phyloP scores from a whole-genome alignment of 2,888 invertebrate species.

The Pollenia labialis region DNA sequence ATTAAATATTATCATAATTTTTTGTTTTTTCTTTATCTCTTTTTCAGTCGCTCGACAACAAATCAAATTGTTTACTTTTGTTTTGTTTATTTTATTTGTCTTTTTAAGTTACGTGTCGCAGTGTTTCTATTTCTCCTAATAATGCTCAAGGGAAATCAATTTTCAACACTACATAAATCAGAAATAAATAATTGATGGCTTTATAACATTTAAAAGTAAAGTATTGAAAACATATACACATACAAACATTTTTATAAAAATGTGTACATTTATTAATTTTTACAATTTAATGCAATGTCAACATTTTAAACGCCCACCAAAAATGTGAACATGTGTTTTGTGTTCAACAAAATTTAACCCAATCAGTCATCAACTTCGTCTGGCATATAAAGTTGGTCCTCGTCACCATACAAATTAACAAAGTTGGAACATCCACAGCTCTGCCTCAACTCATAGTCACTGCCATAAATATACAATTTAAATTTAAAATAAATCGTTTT shows the following conservation, averaged over 20 bases:
- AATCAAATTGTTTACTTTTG: constrained; percentile 24
- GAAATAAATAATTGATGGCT: constrained; percentile 59
- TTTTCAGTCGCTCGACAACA: background rate
- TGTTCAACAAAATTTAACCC: background rate
- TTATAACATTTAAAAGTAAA: constrained; percentile 23
- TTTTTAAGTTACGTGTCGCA: background rate
- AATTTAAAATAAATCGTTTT: constrained; percentile 38
- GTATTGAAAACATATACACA: no score
- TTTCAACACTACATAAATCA: constrained; percentile 64
- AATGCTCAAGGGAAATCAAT: constrained; percentile 63
- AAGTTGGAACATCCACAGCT: no score
- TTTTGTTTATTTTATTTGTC: background rate
- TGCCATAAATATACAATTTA: background rate
- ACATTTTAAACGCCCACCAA: background rate
- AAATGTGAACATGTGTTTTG: background rate
- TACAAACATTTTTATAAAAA: no score
- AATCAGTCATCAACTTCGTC: background rate
- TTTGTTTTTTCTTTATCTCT: background rate
- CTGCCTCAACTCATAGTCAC: background rate
- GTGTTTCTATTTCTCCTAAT: background rate
- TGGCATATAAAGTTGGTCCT: background rate
- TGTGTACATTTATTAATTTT: background rate
- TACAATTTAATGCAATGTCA: constrained; percentile 4
- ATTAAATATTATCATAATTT: background rate
- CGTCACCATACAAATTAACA: background rate